phyloP scores from a whole-genome alignment of 2,113 vertebrate species.

The Macrotis lagotis region DNA sequence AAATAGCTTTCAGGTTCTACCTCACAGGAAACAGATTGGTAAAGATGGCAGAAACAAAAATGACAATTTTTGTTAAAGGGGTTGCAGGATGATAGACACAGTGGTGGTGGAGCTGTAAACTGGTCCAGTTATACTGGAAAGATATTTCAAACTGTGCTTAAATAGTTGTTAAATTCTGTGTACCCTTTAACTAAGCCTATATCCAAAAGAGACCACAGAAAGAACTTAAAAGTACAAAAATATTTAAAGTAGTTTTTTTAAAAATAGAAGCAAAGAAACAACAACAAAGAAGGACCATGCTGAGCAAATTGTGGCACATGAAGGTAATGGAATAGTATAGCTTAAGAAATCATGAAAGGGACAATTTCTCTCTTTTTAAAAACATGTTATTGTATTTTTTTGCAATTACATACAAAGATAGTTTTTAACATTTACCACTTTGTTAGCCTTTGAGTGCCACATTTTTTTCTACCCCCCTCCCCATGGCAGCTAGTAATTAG shows the following conservation, averaged over 20 bases:
- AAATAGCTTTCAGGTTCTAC: not conserved
- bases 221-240: not conserved
- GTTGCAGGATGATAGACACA: not conserved
- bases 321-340: not conserved
- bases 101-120: not conserved
- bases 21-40: not conserved
- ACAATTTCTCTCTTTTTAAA: too few species aligned
- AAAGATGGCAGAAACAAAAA: not conserved
- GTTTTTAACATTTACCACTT: too few species aligned
- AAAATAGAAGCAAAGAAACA: not conserved
- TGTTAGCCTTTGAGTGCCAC: too few species aligned
- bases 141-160: not conserved
- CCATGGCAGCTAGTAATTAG: too few species aligned
- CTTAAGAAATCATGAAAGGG: not conserved
- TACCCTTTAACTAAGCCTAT: not conserved
- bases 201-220: not conserved
- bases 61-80: not conserved
- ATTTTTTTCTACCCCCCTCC: too few species aligned
- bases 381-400: too few species aligned
- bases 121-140: not conserved
- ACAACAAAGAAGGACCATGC: not conserved
- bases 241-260: not conserved
- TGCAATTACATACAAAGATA: too few species aligned
- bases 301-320: not conserved
- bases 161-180: not conserved